Base-by-base conservation (phyloP, 2,888 invertebrate genomes). In the Pyrrhosoma nymphula region DNA sequence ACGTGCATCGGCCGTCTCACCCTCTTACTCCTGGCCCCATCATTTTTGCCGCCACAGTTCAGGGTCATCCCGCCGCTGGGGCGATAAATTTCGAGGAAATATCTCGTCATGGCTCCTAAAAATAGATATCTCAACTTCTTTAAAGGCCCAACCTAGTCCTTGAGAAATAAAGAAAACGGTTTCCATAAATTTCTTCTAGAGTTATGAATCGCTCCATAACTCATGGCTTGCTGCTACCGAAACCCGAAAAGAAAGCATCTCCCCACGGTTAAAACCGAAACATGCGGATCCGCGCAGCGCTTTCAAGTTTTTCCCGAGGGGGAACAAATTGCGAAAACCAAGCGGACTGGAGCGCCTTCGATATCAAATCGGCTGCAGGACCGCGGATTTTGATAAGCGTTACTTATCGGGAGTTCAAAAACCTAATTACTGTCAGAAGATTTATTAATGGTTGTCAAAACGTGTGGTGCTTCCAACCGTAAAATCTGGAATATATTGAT, bases 151-250 rank as follows among this genome's bases (percentile, higher is more conserved):
- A 47, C 93, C 47, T 75, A 75, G 69, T 75, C 93, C 75, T 93
- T 69, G 75, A 93, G 35, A 69, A 93, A 69, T 69, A 69, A 93
- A 69, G 47, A 39, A 93, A 93, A 93, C 47, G 18, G 93, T 93
- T 55, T n/a, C 69, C 93, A 47, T 93, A 69, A 93, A 69, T 93
- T 93, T 93, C 75, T 35, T 69, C 47, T n/a, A 26, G 47, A 30
- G 39, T 39, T 93, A 75, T 47, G 47, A 35, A 93, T 93, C 39
- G 93, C 69, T 93, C 47, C 75, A 47, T 39, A 47, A 82, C 30
- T 82, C 82, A 35, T 18, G 16, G 82, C 35, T 35, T 30, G 82
- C 35, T 82, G 82, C 82, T 82, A 82, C 82, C 82, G 82, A 82
- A 82, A 82, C 35, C 14, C 82, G 82, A 82, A 82, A 82, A 35